Evolutionary conservation across 1,140 invertebrate species (phyloP).

Genomic region (Drosophila trapezifrons): DNA sequence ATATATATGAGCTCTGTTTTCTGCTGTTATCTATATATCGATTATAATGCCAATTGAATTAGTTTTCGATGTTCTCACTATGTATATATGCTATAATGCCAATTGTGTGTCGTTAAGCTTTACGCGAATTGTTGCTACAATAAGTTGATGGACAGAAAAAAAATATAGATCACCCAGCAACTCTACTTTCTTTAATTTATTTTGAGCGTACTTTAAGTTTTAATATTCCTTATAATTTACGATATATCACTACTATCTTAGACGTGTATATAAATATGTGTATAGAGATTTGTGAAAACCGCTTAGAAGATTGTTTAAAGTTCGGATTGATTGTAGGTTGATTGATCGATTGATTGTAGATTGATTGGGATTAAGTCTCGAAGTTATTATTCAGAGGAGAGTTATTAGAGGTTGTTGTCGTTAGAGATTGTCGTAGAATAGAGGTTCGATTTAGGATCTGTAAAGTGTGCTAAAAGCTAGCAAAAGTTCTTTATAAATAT

Average conservation of each 20-base stretch:
- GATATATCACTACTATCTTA: slow-evolving; percentile 66
- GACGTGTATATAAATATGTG: slow-evolving; percentile 55
- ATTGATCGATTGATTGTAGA: slow-evolving; percentile 70
- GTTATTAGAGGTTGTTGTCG: slow-evolving; percentile 31
- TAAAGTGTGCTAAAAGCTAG: slow-evolving; percentile 65
- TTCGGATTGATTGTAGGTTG: slow-evolving; percentile 53
- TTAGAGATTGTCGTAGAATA: slow-evolving; percentile 77
- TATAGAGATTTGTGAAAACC: slow-evolving; percentile 76
- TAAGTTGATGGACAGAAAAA: slow-evolving; percentile 31
- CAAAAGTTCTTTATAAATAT: slow-evolving; percentile 74
- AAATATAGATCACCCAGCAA: slow-evolving; percentile 7
- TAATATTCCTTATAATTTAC: slow-evolving; percentile 9
- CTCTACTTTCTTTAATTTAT: slow-evolving; percentile 1
- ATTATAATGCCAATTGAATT: slow-evolving; percentile 62
- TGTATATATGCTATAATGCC: slow-evolving; percentile 50
- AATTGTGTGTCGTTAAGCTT: slow-evolving; percentile 66
- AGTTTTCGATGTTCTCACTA: slow-evolving; percentile 27
- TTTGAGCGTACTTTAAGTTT: slow-evolving; percentile 39
- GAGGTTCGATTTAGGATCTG: slow-evolving; percentile 63
- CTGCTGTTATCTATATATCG: slow-evolving; percentile 37
- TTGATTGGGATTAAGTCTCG: slow-evolving; percentile 58
- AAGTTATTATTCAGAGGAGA: slow-evolving; percentile 34
- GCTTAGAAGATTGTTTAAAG: slow-evolving; percentile 70
- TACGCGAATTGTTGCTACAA: slow-evolving; percentile 74
- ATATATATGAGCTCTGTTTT: slow-evolving; percentile 36